Conservation (phyloP, 2,888 invertebrate species). For the Drosophila paramelanica region DNA sequence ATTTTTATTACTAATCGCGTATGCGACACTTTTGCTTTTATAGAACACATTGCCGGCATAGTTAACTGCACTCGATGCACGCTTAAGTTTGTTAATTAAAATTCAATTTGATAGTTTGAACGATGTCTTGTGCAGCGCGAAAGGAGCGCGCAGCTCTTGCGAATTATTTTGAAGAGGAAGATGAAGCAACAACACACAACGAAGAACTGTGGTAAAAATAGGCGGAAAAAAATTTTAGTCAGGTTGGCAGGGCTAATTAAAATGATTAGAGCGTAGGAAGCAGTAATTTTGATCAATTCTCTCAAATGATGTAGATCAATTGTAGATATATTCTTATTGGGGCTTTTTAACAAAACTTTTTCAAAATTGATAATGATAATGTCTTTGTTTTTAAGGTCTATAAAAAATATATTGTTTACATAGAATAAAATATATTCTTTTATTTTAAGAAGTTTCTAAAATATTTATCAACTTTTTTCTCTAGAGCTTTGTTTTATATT, state of each 20-base stretch:
- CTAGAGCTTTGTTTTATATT: too few species aligned
- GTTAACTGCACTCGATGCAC: conserved; percentile 12
- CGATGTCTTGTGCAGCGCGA: conserved; percentile 50
- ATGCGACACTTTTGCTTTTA: conserved; percentile 26
- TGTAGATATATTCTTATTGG: not conserved
- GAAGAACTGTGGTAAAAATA: conserved; percentile 33
- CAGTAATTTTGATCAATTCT: not conserved
- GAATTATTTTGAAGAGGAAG: conserved; percentile 69
- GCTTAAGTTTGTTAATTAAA: conserved; percentile 19
- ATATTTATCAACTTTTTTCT: too few species aligned
- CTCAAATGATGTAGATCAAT: not conserved
- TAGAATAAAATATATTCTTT: too few species aligned
- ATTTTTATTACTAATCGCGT: conserved; percentile 22
- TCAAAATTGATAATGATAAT: too few species aligned
- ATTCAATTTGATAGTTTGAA: conserved; percentile 49
- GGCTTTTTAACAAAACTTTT: too few species aligned
- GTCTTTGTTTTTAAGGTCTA: too few species aligned
- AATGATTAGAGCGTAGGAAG: not conserved
- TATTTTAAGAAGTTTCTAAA: too few species aligned
- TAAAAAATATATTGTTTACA: too few species aligned
- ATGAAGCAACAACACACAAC: conserved; percentile 62
- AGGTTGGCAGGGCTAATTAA: conserved; percentile 32
- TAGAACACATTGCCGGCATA: conserved; percentile 21
- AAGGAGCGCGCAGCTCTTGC: conserved; percentile 73
- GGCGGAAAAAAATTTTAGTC: not conserved